Evolutionary conservation across 2,113 vertebrate species (phyloP).

Genomic region (Hymenochirus boettgeri): DNA sequence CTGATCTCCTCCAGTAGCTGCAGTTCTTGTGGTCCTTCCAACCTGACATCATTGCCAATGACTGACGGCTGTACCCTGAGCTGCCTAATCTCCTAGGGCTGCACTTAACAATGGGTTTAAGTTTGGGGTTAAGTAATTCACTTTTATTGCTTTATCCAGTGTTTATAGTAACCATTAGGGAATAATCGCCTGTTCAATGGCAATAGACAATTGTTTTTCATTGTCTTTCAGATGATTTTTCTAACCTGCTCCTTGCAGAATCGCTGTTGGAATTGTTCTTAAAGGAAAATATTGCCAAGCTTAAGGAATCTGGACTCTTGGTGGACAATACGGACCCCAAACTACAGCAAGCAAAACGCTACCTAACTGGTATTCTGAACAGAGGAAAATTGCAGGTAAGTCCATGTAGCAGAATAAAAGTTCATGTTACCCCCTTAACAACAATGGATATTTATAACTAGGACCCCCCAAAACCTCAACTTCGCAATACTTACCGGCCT

Average conservation of each 20-base stretch:
- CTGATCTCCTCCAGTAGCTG: too few relatives aligned
- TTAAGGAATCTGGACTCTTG: constrained; percentile 73
- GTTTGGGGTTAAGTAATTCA: too few relatives aligned
- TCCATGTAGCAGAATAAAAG: not conserved
- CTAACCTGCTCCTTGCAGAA: constrained; percentile 80
- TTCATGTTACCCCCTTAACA: too few relatives aligned
- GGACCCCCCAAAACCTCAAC: too few relatives aligned
- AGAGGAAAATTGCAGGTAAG: constrained; percentile 79
- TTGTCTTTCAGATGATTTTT: constrained; percentile 79
- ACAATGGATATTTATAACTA: too few relatives aligned
- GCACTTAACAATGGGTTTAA: too few relatives aligned
- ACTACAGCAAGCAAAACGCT: constrained; percentile 73
- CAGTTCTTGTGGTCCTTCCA: too few relatives aligned
- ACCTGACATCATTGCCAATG: too few relatives aligned
- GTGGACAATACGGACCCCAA: constrained; percentile 74
- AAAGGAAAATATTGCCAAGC: constrained; percentile 75
- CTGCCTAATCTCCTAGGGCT: too few relatives aligned
- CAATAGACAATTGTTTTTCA: not conserved
- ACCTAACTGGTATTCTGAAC: constrained; percentile 78
- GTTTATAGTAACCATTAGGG: too few relatives aligned
- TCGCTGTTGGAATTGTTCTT: constrained; percentile 82
- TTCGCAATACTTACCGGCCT: too few relatives aligned
- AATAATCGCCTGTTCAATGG: constrained; percentile 18
- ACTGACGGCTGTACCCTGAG: too few relatives aligned
- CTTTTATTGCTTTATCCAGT: constrained; percentile 12